Evolutionary conservation across 1,140 invertebrate genomes (phyloP), one percentile per base, ranked within the genome.

Genomic region (Pteromalus puparum): DNA sequence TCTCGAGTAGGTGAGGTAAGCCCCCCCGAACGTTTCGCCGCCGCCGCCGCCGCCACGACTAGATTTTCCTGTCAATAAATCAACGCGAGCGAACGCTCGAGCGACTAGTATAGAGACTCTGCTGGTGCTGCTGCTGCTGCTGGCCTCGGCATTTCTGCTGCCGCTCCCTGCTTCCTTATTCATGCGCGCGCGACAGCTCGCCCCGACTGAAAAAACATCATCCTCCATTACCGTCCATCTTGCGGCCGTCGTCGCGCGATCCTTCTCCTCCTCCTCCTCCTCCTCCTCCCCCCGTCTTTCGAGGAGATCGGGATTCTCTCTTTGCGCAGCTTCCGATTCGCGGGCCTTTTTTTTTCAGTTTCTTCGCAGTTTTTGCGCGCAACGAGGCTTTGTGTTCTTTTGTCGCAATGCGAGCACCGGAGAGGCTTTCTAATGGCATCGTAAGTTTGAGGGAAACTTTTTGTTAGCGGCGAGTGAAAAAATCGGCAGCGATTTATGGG

Each of bases 1-100:
- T 81, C 83, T 87, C 84, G 86, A 88, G 86, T 67, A 82, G 87
- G 86, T 88, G 89, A 91, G 89, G 89, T 90, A 91, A 91, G 89
- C 86, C 24, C 24, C 73, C 74, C 26, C 85, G 88, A 87, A 87
- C 87, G 85, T 5, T 34, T 34, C 81, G 38, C 38, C 0, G 38
- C 38, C 38, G 38, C 38, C 38, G 38, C 38, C 0, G 38, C 38
- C 38, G 38, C 38, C 38, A 7, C 87, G 91, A 93, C 91, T 93
- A 92, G 92, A 93, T 93, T 93, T 93, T 93, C 92, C 91, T 93
- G 92, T 93, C 92, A 92, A 93, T 93, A 93, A 93, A 93, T 93
- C 92, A 93, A 92, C 87, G 74, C 75, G 70, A 53, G 81, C 34
- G 65, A 70, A 34, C 30, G 65, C 2, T 26, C 34, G 65, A 70